Evolutionary conservation across 2,797 vertebrate species (phyloP).

Genomic region (Hydrophis major): DNA sequence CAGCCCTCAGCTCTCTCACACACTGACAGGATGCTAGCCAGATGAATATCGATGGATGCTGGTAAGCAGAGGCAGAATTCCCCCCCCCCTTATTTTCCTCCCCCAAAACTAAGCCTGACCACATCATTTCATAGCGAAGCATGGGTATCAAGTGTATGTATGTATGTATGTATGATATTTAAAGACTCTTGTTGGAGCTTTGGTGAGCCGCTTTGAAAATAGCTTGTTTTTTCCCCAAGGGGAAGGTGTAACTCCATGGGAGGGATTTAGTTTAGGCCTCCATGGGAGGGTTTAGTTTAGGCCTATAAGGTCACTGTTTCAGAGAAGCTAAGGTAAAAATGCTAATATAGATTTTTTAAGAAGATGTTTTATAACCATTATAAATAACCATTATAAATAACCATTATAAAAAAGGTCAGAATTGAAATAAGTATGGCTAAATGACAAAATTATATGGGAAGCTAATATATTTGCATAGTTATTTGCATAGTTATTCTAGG

Average conservation of each 20-base stretch:
- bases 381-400: background rate
- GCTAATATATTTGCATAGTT: background rate
- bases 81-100: too few relatives aligned
- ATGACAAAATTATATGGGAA: background rate
- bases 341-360: background rate
- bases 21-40: too few relatives aligned
- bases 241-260: background rate
- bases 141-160: too few relatives aligned
- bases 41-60: too few relatives aligned
- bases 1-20: too few relatives aligned
- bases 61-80: too few relatives aligned
- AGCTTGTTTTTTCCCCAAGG: background rate
- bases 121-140: too few relatives aligned
- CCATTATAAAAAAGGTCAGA: background rate
- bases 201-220: background rate
- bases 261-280: background rate
- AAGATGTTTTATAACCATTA: background rate
- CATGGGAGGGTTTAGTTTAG: background rate
- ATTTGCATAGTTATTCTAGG: background rate
- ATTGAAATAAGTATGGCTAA: background rate
- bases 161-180: background rate
- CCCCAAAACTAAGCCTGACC: too few relatives aligned
- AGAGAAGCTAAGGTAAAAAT: background rate
- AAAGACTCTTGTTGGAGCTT: background rate
- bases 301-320: background rate